phyloP scores from a whole-genome alignment of 2,888 invertebrate species.

The Dusona sp. region DNA sequence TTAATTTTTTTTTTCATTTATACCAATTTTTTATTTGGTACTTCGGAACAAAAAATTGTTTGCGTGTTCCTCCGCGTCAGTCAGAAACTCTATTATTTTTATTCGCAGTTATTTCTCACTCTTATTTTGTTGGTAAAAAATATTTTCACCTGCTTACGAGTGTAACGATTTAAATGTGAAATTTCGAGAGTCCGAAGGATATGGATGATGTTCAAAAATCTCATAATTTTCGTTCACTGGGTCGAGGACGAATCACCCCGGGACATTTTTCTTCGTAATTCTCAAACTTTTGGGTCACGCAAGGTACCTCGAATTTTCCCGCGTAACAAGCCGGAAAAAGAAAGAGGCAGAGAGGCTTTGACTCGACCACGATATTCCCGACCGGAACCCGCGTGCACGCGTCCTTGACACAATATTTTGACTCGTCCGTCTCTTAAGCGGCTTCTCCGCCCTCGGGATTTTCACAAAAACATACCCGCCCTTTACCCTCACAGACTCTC shows the following conservation, averaged over 20 bases:
- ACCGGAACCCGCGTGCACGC: slow-evolving; percentile 65
- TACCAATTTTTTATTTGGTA: not conserved
- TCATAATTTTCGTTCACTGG: slow-evolving; percentile 48
- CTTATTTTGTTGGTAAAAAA: not conserved
- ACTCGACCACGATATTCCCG: slow-evolving; percentile 54
- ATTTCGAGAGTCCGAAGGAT: not conserved
- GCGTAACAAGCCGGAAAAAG: slow-evolving; percentile 57
- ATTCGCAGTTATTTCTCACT: not conserved
- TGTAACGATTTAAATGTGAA: not conserved
- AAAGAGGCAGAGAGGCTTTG: slow-evolving; percentile 47
- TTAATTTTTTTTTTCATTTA: not conserved
- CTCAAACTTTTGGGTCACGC: slow-evolving; percentile 54
- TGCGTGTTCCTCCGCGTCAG: not conserved
- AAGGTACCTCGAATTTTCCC: slow-evolving; percentile 25
- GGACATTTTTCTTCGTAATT: slow-evolving; percentile 35
- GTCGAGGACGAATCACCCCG: slow-evolving; percentile 56
- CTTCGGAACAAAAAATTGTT: not conserved
- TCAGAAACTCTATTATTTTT: not conserved
- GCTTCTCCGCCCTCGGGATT: slow-evolving; percentile 24
- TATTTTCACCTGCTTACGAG: not conserved
- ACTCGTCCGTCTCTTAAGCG: slow-evolving; percentile 67
- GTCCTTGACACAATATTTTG: slow-evolving; percentile 82
- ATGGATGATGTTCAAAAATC: slow-evolving; percentile 16
- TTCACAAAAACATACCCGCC: slow-evolving; percentile 33
- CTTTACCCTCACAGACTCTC: slow-evolving; percentile 10